Percentiles rank a stretch among this genome's conserved stretches.
These are phyloP conservation scores for Egretta garzetta DNA, from an alignment of 2,113 vertebrate species.

Conservation along the genomic window DNA sequence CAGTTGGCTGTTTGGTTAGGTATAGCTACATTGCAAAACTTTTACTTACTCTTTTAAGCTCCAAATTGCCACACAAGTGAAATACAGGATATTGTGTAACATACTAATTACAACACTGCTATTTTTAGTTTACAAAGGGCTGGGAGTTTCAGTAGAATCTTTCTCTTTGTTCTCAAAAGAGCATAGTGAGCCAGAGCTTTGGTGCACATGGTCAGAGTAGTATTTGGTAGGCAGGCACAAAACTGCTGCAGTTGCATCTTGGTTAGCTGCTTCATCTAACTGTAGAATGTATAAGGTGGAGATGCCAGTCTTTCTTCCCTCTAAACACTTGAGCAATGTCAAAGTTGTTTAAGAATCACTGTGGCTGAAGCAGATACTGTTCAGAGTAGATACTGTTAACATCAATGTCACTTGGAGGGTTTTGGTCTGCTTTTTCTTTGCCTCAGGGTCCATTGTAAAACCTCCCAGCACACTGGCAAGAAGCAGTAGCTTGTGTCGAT, in stretches of 20 bases:
- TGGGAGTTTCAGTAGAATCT: neutral
- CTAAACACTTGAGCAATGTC: neutral
- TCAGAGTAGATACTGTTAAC: constrained; percentile 17
- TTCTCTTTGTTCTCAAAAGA: neutral
- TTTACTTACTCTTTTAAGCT: neutral
- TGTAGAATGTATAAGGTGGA: neutral
- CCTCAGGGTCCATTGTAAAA: constrained; percentile 79
- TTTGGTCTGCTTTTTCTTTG: constrained; percentile 58
- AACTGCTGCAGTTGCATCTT: neutral
- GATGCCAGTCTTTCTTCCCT: neutral
- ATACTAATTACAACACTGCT: neutral
- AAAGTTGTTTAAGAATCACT: neutral
- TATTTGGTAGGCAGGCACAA: neutral
- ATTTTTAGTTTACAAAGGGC: neutral
- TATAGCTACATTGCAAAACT: neutral
- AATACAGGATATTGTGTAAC: neutral
- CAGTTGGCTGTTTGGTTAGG: neutral
- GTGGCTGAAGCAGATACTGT: neutral
- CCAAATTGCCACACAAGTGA: neutral
- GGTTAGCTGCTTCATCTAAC: neutral
- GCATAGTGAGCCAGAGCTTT: neutral
- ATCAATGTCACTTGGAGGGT: constrained; percentile 32
- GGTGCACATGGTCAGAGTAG: neutral
- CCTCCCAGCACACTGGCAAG: constrained; percentile 82
- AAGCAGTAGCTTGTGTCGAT: constrained; percentile 92